These are phyloP conservation scores for Danio aesculapii DNA, from an alignment of 2,797 vertebrate genomes.

Conservation along the genomic window DNA sequence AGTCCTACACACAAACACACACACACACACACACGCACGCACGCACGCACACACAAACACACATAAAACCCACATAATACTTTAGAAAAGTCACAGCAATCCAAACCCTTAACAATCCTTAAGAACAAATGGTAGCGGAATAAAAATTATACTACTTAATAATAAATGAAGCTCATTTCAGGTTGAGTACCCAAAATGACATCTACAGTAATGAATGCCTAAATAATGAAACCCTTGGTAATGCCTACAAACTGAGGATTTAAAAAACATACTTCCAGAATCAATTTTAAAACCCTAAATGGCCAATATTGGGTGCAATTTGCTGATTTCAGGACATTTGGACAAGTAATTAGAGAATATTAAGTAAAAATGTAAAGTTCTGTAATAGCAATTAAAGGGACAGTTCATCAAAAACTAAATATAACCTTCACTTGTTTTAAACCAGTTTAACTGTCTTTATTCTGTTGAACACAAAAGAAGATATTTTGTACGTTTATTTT, in stretches of 20 bases:
- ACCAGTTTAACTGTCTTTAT: no score
- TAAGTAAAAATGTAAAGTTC: neutral
- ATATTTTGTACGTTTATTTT: no score
- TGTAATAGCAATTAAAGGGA: no score
- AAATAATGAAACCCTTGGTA: neutral
- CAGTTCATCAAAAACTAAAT: no score
- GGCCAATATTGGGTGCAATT: neutral
- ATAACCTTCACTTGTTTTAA: no score
- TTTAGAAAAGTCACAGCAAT: constrained; percentile 11
- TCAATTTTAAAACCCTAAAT: neutral
- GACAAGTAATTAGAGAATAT: neutral
- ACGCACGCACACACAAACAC: no score
- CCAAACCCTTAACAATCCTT: neutral
- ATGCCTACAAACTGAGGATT: neutral
- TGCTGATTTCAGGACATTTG: neutral
- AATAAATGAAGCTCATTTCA: neutral
- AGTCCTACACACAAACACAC: constrained; percentile 78
- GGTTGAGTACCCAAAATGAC: neutral
- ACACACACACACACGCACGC: no score
- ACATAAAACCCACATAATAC: constrained; percentile 17
- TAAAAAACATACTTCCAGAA: neutral
- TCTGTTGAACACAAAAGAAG: no score
- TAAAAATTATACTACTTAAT: neutral
- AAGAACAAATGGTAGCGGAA: neutral
- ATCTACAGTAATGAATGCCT: neutral